These are phyloP conservation scores for Hyperoplus immaculatus DNA, from an alignment of 2,797 vertebrate species.

Conservation along the genomic window DNA sequence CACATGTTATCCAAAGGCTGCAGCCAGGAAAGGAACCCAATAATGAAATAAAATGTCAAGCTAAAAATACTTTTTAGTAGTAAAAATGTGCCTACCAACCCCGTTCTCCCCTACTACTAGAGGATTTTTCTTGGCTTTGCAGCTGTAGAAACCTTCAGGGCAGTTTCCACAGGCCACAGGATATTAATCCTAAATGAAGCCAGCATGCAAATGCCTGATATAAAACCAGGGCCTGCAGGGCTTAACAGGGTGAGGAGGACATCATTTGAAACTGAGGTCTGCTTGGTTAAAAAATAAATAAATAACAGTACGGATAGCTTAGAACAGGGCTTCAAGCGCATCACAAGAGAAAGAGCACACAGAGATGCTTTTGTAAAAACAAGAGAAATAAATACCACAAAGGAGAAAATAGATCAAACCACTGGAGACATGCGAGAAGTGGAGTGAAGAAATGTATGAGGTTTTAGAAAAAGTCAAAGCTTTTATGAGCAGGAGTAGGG, in stretches of 20 bases:
- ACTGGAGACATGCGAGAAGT: slow-evolving; percentile 23
- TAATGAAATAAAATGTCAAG: too few relatives aligned
- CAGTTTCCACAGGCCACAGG: slow-evolving; percentile 29
- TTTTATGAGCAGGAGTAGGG: slow-evolving; percentile 11
- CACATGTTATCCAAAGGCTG: too few relatives aligned
- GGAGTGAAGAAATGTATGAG: slow-evolving; percentile 16
- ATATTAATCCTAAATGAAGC: background rate
- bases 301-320: slow-evolving; percentile 5
- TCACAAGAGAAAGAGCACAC: slow-evolving; percentile 59
- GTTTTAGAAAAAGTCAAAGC: slow-evolving; percentile 10
- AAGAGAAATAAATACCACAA: slow-evolving; percentile 36
- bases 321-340: slow-evolving; percentile 42
- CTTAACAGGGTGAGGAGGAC: slow-evolving; percentile 26
- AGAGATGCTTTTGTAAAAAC: slow-evolving; percentile 51
- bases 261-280: slow-evolving; percentile 33
- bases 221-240: slow-evolving; percentile 27
- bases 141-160: slow-evolving; percentile 38
- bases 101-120: background rate
- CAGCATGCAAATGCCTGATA: slow-evolving; percentile 23
- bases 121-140: slow-evolving; percentile 27
- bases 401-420: slow-evolving; percentile 18
- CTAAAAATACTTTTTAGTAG: too few relatives aligned
- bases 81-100: too few relatives aligned
- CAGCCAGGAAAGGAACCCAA: too few relatives aligned
- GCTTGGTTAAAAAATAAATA: slow-evolving; percentile 23